Base-by-base conservation (phyloP, 2,113 vertebrate species). In the Meleagris gallopavo region DNA sequence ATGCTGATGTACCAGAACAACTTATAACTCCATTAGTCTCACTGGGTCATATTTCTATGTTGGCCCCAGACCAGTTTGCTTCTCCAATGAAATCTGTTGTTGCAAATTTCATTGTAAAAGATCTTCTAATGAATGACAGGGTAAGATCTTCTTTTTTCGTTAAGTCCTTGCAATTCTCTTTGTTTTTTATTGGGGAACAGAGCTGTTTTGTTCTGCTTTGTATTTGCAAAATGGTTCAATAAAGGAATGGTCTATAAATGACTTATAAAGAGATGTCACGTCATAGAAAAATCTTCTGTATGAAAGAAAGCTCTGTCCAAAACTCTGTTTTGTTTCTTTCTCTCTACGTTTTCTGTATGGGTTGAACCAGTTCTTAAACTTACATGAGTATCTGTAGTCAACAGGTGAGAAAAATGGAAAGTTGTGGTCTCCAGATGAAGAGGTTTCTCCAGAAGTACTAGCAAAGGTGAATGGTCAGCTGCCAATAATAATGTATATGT, bases 31-130 rank as follows among this genome's bases (percentile, higher is more conserved):
- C 99, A 0, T 98, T 99, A 24, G 99, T 99, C 86, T 99, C 99
- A n/a, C 90, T 99, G 96, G 99, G 99, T 48, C 99, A 99, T 96
- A 99, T 99, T 96, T 99, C 99, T 78, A 99, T 99, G 99, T 98
- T 99, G 97, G 99, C 99, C 66, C 99, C 99, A 88, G 99, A 99
- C 97, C 99, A 99, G 92, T 99, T 99, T 97, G 99, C 99, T 67
- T 99, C 99, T 69, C 99, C 99, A 72, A 99, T 99, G 99, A 99
- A 99, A 98, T 99, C 99, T 86, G 99, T 99, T n/a, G 99, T 99
- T 91, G 99, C 99, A 89, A 99, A 99, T 97, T 99, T 99, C 92
- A 99, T 99, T 70, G 99, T 99, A 74, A 99, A 99, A 97, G 99
- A 99, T 97, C 97, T 99, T 77, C 98, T 99, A 48, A 99, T 99